A percentile compares a stretch with the other conserved stretches of the same genome.
phyloP scores from a whole-genome alignment of 1,140 invertebrate genomes.

The Kradibia gibbosae region DNA sequence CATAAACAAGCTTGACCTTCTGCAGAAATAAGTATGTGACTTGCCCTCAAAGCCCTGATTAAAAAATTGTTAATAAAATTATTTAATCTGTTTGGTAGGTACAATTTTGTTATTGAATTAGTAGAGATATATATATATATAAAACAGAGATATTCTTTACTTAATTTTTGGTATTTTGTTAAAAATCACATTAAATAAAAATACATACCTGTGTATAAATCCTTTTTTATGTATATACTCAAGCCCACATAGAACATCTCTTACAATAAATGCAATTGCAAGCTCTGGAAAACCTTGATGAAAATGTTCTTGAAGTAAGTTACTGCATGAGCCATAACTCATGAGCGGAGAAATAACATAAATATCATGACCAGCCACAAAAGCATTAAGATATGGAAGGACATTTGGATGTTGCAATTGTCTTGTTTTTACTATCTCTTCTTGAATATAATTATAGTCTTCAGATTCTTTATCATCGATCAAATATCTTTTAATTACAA shows the following conservation, averaged over 20 bases:
- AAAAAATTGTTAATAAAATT: slow-evolving; percentile 50
- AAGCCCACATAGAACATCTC: slow-evolving; percentile 84
- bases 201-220: slow-evolving; percentile 85
- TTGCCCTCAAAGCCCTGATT: slow-evolving; percentile 84
- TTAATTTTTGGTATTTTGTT: not conserved
- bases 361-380: slow-evolving; percentile 82
- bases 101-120: not conserved
- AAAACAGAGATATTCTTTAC: too few species aligned
- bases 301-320: slow-evolving; percentile 85
- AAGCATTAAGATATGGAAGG: slow-evolving; percentile 81
- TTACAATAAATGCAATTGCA: slow-evolving; percentile 84
- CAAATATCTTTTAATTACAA: slow-evolving; percentile 84
- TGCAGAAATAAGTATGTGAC: slow-evolving; percentile 85
- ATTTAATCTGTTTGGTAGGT: not conserved
- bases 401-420: slow-evolving; percentile 87
- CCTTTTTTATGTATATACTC: slow-evolving; percentile 89
- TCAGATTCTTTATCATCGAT: slow-evolving; percentile 79
- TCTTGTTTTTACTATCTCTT: slow-evolving; percentile 83
- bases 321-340: slow-evolving; percentile 85
- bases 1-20: slow-evolving; percentile 81
- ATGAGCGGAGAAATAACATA: slow-evolving; percentile 86
- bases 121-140: too few species aligned
- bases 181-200: not conserved
- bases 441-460: slow-evolving; percentile 79
- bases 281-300: slow-evolving; percentile 85